Conservation (phyloP, 2,113 vertebrate genomes). For the Perccottus glenii region DNA sequence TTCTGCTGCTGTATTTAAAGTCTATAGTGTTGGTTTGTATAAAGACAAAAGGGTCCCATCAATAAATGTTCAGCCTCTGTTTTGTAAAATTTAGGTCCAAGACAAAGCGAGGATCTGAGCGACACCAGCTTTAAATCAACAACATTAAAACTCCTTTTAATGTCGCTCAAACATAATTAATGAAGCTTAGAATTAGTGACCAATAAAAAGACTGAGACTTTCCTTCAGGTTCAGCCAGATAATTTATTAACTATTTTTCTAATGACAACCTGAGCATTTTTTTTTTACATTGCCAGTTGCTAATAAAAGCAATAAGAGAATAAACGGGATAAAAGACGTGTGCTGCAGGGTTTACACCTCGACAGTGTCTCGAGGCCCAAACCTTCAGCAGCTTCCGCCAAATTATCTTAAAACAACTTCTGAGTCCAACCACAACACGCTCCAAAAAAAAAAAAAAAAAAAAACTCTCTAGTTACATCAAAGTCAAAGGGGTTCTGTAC, state of each 20-base stretch:
- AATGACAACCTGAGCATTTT: constrained; percentile 27
- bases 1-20: too few relatives aligned
- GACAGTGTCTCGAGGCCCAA: not conserved
- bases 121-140: not conserved
- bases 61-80: too few relatives aligned
- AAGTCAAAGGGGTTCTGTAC: constrained; percentile 56
- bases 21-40: too few relatives aligned
- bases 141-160: too few relatives aligned
- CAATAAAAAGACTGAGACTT: not conserved
- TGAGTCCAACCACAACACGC: constrained; percentile 24
- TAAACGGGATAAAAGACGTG: constrained; percentile 11
- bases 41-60: too few relatives aligned
- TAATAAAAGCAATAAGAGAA: constrained; percentile 5
- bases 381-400: not conserved
- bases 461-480: constrained; percentile 65
- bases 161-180: too few relatives aligned
- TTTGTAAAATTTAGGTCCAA: too few relatives aligned
- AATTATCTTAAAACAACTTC: not conserved
- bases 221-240: constrained; percentile 11
- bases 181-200: not conserved
- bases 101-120: not conserved
- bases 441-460: constrained; percentile 1
- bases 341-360: not conserved
- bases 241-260: constrained; percentile 28
- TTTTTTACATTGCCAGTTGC: constrained; percentile 14